Conservation (phyloP, 1,140 invertebrate species). For the Cyrtorhinus lividipennis region DNA sequence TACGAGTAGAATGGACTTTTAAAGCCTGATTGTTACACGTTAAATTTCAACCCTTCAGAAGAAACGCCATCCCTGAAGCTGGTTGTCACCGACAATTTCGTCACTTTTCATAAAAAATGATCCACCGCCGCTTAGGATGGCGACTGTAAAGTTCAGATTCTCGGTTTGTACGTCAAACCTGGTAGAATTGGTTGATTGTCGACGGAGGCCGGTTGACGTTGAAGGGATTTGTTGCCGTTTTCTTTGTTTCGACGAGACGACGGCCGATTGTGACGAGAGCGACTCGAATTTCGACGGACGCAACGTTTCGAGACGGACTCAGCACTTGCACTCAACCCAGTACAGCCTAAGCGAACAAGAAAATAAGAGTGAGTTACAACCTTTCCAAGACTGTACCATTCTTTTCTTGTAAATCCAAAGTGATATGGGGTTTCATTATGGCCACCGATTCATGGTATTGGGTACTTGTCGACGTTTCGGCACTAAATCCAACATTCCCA, state of each 20-base stretch:
- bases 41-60: not conserved
- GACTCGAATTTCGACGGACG: conserved; percentile 44
- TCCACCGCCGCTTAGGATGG: too few relatives aligned
- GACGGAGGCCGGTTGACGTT: not conserved
- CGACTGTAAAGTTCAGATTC: conserved; percentile 18
- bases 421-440: too few relatives aligned
- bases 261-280: conserved; percentile 37
- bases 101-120: not conserved
- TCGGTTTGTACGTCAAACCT: conserved; percentile 22
- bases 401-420: too few relatives aligned
- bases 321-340: conserved; percentile 47
- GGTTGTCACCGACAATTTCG: too few relatives aligned
- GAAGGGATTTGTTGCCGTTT: conserved; percentile 36
- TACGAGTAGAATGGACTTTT: not conserved
- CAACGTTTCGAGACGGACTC: conserved; percentile 50
- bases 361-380: too few relatives aligned
- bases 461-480: too few relatives aligned
- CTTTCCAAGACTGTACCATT: too few relatives aligned
- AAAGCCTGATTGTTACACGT: not conserved
- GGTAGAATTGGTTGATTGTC: conserved; percentile 19
- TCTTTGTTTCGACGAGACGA: conserved; percentile 54
- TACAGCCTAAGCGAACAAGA: conserved; percentile 27
- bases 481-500: too few relatives aligned
- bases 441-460: too few relatives aligned
- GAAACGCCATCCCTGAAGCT: not conserved